These are phyloP conservation scores for Ammodytes marinus DNA, from an alignment of 2,113 vertebrate species.

Conservation along the genomic window DNA sequence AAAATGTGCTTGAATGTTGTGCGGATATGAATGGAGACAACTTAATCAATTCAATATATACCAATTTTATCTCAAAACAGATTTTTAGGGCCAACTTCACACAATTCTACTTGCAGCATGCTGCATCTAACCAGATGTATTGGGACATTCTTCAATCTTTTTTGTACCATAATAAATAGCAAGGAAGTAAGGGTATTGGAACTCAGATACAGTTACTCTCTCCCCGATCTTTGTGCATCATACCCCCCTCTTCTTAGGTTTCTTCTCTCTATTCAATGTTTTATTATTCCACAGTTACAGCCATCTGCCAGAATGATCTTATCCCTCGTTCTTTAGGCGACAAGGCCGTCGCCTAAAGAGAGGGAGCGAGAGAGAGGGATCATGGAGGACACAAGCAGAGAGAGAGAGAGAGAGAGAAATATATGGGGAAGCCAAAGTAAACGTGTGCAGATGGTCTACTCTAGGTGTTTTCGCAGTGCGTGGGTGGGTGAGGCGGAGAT, in stretches of 20 bases:
- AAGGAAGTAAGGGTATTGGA: too few species aligned
- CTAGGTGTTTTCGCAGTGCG: not conserved
- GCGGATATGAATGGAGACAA: too few species aligned
- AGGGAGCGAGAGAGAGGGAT: not conserved
- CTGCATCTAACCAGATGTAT: too few species aligned
- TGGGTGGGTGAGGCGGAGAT: constrained; percentile 5
- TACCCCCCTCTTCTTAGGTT: constrained; percentile 5
- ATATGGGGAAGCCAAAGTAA: constrained; percentile 24
- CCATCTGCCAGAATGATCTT: constrained; percentile 34
- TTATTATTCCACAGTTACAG: constrained; percentile 36
- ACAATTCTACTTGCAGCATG: too few species aligned
- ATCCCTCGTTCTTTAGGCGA: constrained; percentile 37
- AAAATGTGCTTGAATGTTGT: too few species aligned
- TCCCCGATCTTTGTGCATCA: constrained; percentile 2
- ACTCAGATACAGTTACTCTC: not conserved
- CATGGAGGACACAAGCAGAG: not conserved
- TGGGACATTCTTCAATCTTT: too few species aligned
- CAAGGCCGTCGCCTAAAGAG: constrained; percentile 25
- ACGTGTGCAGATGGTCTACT: constrained; percentile 36
- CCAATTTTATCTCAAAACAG: too few species aligned
- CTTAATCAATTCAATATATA: too few species aligned
- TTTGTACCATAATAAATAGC: too few species aligned
- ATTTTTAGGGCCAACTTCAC: too few species aligned
- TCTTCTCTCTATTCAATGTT: constrained; percentile 16
- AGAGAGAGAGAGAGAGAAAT: not conserved